These are phyloP conservation scores for Oscheius sp. DNA, from an alignment of 2,888 invertebrate species.

Conservation along the genomic window DNA sequence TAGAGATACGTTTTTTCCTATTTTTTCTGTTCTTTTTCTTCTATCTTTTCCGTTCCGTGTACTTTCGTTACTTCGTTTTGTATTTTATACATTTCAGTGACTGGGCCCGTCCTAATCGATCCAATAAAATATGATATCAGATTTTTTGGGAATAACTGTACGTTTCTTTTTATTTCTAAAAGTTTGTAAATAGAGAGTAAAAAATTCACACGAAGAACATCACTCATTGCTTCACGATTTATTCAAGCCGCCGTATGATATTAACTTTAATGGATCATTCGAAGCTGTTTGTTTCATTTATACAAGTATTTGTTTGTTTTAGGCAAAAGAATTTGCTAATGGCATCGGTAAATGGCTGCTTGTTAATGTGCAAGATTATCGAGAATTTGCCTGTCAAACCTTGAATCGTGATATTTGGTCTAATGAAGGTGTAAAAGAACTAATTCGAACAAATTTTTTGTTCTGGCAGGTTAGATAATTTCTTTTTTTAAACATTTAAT, in stretches of 20 bases:
- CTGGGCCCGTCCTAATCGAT: too few relatives aligned
- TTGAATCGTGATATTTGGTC: constrained; percentile 78
- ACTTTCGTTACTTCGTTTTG: too few relatives aligned
- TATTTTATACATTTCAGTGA: too few relatives aligned
- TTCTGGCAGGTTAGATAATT: constrained; percentile 78
- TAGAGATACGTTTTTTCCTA: too few relatives aligned
- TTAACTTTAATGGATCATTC: constrained; percentile 77
- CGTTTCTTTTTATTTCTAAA: too few relatives aligned
- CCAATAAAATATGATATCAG: too few relatives aligned
- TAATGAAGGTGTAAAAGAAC: constrained; percentile 75
- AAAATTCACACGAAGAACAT: too few relatives aligned
- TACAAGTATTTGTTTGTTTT: constrained; percentile 33
- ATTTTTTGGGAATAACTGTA: too few relatives aligned
- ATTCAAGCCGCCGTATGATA: constrained; percentile 79
- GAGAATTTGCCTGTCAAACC: constrained; percentile 79
- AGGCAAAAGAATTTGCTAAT: constrained; percentile 76
- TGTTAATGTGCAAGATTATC: constrained; percentile 79
- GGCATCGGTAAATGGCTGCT: constrained; percentile 78
- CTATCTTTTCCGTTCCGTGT: too few relatives aligned
- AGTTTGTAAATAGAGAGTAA: too few relatives aligned
- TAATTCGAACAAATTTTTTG: constrained; percentile 78
- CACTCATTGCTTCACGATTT: constrained; percentile 76
- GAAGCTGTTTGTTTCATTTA: constrained; percentile 72
- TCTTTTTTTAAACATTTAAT: background rate
- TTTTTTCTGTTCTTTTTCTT: too few relatives aligned